Evolutionary conservation across 2,113 vertebrate genomes (phyloP).

Genomic region (Propithecus coquereli): DNA sequence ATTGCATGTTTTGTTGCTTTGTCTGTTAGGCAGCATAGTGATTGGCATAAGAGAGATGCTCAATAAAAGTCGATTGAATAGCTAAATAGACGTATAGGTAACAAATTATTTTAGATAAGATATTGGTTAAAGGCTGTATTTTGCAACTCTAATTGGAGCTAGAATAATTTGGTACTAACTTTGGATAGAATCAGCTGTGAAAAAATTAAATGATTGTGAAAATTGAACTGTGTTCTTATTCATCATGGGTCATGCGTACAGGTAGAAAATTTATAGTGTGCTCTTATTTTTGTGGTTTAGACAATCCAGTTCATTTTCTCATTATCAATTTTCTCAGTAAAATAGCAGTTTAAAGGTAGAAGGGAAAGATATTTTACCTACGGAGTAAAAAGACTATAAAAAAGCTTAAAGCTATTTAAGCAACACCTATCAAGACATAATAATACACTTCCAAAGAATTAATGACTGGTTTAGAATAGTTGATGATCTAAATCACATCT

Average conservation of each 20-base stretch:
- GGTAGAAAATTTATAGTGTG: constrained; percentile 19
- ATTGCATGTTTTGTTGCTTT: background rate
- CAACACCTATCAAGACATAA: constrained; percentile 29
- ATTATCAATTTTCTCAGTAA: background rate
- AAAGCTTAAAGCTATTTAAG: constrained; percentile 32
- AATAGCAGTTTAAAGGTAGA: background rate
- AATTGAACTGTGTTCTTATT: background rate
- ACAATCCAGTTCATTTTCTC: background rate
- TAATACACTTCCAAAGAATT: constrained; percentile 38
- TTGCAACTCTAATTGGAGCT: background rate
- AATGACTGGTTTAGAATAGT: constrained; percentile 55
- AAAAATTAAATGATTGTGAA: background rate
- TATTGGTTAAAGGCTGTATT: background rate
- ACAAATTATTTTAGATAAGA: background rate
- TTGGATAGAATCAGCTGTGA: background rate
- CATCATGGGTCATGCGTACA: background rate
- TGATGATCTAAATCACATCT: constrained; percentile 64
- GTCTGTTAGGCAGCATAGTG: background rate
- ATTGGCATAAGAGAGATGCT: background rate
- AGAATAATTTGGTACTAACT: background rate
- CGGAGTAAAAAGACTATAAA: constrained; percentile 32
- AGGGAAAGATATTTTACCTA: constrained; percentile 29
- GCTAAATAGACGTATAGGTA: background rate
- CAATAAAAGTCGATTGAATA: background rate
- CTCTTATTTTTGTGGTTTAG: background rate